Percentiles rank a stretch among this genome's conserved stretches.
phyloP scores from a whole-genome alignment of 2,888 invertebrate genomes.

The Heliconius charithonia region DNA sequence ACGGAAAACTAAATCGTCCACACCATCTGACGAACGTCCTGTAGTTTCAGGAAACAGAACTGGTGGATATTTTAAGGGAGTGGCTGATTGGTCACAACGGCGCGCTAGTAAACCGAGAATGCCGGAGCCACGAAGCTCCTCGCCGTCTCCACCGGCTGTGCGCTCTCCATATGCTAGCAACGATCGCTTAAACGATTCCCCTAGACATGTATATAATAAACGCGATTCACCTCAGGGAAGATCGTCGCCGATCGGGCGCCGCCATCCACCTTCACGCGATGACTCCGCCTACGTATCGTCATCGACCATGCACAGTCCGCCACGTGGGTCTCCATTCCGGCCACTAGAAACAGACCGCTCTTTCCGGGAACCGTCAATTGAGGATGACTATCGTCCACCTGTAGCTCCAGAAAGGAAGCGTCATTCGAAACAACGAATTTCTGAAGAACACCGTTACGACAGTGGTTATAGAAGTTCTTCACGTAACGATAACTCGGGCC shows the following conservation, averaged over 20 bases:
- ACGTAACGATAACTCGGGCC: conserved; percentile 79
- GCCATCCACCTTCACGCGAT: conserved; percentile 80
- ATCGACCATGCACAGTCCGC: conserved; percentile 83
- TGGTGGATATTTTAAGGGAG: conserved; percentile 87
- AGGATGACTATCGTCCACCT: conserved; percentile 82
- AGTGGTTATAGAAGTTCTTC: conserved; percentile 84
- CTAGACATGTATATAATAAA: conserved; percentile 70
- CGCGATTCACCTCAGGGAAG: conserved; percentile 76
- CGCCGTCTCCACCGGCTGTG: conserved; percentile 74
- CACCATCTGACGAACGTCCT: conserved; percentile 80
- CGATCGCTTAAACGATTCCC: conserved; percentile 72
- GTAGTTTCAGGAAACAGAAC: conserved; percentile 72
- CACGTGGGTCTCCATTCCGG: conserved; percentile 79
- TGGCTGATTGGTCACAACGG: conserved; percentile 91
- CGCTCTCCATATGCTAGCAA: conserved; percentile 75
- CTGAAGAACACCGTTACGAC: conserved; percentile 81
- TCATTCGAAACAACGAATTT: conserved; percentile 80
- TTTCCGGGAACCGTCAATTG: conserved; percentile 79
- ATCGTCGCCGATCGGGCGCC: conserved; percentile 73
- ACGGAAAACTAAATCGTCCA: conserved; percentile 81
- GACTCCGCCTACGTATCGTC: conserved; percentile 84
- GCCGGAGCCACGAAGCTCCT: conserved; percentile 79
- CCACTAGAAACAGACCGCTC: conserved; percentile 75
- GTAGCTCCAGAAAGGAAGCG: conserved; percentile 87
- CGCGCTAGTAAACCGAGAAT: conserved; percentile 80